phyloP scores from a whole-genome alignment of 2,113 vertebrate genomes.

The Ciconia boyciana region DNA sequence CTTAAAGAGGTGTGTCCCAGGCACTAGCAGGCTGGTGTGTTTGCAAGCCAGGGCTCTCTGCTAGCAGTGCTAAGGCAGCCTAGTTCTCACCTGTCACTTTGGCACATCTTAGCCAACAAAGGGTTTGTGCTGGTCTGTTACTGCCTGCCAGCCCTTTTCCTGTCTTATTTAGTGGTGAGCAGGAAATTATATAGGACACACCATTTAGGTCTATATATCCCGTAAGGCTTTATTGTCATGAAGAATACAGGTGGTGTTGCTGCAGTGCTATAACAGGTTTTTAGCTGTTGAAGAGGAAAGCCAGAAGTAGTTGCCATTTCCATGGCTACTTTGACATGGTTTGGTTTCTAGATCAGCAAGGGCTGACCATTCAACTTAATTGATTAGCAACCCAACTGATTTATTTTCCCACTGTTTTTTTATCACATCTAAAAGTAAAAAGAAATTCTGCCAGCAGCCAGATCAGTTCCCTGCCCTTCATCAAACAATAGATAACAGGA shows the following conservation, averaged over 20 bases:
- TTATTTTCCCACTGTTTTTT: background rate
- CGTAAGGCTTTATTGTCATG: background rate
- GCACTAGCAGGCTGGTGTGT: background rate
- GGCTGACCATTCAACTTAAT: background rate
- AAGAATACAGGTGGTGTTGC: background rate
- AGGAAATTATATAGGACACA: background rate
- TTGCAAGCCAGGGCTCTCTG: background rate
- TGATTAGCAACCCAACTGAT: background rate
- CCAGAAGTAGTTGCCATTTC: background rate
- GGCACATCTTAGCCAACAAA: background rate
- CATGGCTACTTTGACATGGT: background rate
- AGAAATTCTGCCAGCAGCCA: background rate
- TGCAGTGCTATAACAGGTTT: background rate
- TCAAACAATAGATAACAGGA: background rate
- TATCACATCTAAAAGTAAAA: background rate
- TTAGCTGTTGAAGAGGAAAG: background rate
- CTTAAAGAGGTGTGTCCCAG: background rate
- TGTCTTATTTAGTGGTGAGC: background rate
- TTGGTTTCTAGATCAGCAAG: background rate
- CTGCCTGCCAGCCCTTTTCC: background rate
- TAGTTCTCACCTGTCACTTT: background rate
- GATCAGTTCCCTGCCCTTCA: background rate
- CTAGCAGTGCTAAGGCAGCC: background rate
- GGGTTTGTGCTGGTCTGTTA: background rate
- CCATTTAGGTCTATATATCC: background rate